These are phyloP conservation scores for Drosophila setosimentum DNA, from an alignment of 2,888 invertebrate genomes.

Conservation along the genomic window DNA sequence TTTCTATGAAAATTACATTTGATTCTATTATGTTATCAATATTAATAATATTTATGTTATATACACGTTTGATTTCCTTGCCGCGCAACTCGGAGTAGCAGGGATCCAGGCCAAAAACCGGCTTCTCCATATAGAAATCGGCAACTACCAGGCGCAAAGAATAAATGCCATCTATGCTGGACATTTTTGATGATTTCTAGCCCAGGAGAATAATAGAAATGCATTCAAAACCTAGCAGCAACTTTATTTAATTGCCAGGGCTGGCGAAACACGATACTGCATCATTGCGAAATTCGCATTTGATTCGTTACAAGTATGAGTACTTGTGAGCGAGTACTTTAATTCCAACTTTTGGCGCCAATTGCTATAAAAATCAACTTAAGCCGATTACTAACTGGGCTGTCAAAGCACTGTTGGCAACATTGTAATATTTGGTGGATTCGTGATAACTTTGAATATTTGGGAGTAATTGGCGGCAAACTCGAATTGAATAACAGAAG, in stretches of 20 bases:
- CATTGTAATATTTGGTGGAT: neutral
- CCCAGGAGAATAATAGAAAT: neutral
- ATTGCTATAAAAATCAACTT: neutral
- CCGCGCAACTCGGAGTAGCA: constrained; percentile 94
- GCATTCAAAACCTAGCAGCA: constrained; percentile 2
- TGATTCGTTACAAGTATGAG: constrained; percentile 17
- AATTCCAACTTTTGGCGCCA: constrained; percentile 22
- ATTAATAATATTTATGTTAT: constrained; percentile 1
- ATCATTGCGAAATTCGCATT: constrained; percentile 35
- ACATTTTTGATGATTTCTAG: constrained; percentile 23
- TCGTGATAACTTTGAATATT: constrained; percentile 1
- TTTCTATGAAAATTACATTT: constrained; percentile 56
- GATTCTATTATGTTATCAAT: neutral
- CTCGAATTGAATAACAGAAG: neutral
- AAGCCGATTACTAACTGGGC: neutral
- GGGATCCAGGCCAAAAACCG: constrained; percentile 92
- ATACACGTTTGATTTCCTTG: constrained; percentile 89
- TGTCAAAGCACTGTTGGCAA: constrained; percentile 1
- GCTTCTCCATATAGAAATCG: constrained; percentile 93
- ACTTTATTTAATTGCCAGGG: constrained; percentile 22
- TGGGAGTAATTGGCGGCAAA: constrained; percentile 13
- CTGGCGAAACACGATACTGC: constrained; percentile 1
- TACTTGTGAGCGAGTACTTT: constrained; percentile 9
- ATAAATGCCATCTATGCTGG: constrained; percentile 54
- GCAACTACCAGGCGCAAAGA: constrained; percentile 92